Evolutionary conservation across 1,140 invertebrate species (phyloP), one percentile per base, ranked within the genome.

Genomic region (Atta cephalotes): DNA sequence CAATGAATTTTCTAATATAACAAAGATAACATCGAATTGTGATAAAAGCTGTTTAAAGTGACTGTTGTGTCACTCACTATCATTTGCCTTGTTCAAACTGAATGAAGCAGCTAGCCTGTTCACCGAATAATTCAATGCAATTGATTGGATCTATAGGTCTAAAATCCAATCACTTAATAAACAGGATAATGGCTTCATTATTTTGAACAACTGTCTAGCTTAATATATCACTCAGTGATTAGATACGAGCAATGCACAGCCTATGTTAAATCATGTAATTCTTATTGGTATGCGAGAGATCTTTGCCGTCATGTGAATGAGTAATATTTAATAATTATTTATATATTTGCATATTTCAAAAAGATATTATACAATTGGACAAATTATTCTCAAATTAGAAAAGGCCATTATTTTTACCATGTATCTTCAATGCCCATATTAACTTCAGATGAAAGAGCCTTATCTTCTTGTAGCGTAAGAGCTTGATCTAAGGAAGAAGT

Each of bases 361-460:
- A 66, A 66, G 16, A 45, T 7, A 16, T 28, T 65, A 0, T 28
- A 70, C 18, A 56, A 72, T 31, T n/a, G 12, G 1, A 28, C 28
- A 65, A 86, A 25, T 53, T 31, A 58, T 28, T 14, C 10, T 35
- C 28, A 81, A 18, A 3, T 81, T 53, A 10, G 49, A 76, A 3
- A 86, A 45, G 39, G 58, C 21, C 21, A 21, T 21, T 65, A 79
- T 53, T 10, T 9, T 56, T 90, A 95, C 95, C 95, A 95, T 86
- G 94, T 95, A 88, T 95, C 94, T 91, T 95, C 95, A 81, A 95
- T 93, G 81, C 95, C 94, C 95, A 95, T 95, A 86, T 92, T 95
- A 81, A 91, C 92, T 68, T 94, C 93, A 31, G 92, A 89, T 10
- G 90, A 90, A 60, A 89, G 91, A 65, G 90, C 68, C 84, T 92